phyloP scores from a whole-genome alignment of 53 echinoderm and acorn worm species.

The Holothuria scabra region DNA sequence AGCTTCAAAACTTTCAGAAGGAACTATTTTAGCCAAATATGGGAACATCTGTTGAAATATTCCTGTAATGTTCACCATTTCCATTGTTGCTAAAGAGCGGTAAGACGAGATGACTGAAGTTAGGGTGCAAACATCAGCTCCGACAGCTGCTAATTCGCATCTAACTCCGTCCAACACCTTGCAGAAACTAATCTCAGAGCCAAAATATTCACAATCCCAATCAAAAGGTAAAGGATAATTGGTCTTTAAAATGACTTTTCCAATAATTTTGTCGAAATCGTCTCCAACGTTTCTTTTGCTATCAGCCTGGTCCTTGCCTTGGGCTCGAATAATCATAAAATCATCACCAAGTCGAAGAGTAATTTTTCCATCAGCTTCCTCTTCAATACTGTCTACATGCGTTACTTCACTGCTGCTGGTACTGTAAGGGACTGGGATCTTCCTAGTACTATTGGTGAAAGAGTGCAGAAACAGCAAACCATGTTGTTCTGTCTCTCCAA shows the following conservation, averaged over 20 bases:
- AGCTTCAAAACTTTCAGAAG: not conserved
- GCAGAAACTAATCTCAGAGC: not conserved
- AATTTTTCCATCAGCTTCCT: no score
- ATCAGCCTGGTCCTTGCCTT: no score
- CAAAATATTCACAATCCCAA: not conserved
- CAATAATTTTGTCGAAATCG: not conserved
- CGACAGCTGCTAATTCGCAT: not conserved
- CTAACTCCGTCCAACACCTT: not conserved
- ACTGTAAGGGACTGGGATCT: no score
- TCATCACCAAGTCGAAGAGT: no score
- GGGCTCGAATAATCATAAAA: not conserved
- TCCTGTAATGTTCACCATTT: not conserved
- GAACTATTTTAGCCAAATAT: not conserved
- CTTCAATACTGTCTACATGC: no score
- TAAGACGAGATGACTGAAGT: not conserved
- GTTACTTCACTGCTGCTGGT: no score
- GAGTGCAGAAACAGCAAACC: no score
- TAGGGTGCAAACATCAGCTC: not conserved
- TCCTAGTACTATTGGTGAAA: no score
- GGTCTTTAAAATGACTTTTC: not conserved
- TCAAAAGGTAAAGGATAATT: not conserved
- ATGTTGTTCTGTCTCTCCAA: no score
- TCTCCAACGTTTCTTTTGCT: not conserved
- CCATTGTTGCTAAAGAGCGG: not conserved
- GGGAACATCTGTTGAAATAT: not conserved